phyloP scores from a whole-genome alignment of 2,797 vertebrate species.

The Chaetodon trifasciatus region DNA sequence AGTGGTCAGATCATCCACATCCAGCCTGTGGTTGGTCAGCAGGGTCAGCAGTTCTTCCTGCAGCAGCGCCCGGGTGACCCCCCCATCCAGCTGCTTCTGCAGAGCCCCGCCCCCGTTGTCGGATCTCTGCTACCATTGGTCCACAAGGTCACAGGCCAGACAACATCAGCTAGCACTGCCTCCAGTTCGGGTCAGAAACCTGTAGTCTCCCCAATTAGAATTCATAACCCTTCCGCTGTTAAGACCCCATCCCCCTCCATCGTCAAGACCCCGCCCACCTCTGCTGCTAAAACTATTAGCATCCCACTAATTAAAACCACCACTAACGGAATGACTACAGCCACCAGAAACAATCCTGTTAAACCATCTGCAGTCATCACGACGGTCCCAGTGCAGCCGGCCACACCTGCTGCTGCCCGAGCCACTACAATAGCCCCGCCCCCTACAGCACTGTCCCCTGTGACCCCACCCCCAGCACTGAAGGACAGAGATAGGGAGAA shows the following conservation, averaged over 20 bases:
- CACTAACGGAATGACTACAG: neutral
- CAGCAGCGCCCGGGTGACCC: conserved; percentile 84
- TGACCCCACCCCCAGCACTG: neutral
- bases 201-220: conserved; percentile 29
- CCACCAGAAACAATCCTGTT: conserved; percentile 6
- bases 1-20: conserved; percentile 89
- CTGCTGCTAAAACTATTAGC: conserved; percentile 38
- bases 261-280: conserved; percentile 10
- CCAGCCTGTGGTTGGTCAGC: conserved; percentile 83
- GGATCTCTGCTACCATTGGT: conserved; percentile 81
- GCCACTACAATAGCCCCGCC: neutral
- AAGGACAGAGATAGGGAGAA: conserved; percentile 58
- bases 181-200: conserved; percentile 48
- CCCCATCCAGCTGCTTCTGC: conserved; percentile 86
- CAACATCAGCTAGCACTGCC: neutral
- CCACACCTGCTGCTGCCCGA: conserved; percentile 20
- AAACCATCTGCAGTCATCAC: conserved; percentile 44
- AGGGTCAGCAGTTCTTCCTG: conserved; percentile 87
- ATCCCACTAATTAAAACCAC: conserved; percentile 40
- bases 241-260: conserved; percentile 28
- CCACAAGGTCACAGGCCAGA: conserved; percentile 67
- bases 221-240: conserved; percentile 7
- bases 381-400: neutral
- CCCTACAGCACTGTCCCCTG: neutral
- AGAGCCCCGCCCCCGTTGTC: conserved; percentile 80